Evolutionary conservation across 2,888 invertebrate genomes (phyloP), one percentile per base, ranked within the genome.

Genomic region (Leptothorax acervorum): DNA sequence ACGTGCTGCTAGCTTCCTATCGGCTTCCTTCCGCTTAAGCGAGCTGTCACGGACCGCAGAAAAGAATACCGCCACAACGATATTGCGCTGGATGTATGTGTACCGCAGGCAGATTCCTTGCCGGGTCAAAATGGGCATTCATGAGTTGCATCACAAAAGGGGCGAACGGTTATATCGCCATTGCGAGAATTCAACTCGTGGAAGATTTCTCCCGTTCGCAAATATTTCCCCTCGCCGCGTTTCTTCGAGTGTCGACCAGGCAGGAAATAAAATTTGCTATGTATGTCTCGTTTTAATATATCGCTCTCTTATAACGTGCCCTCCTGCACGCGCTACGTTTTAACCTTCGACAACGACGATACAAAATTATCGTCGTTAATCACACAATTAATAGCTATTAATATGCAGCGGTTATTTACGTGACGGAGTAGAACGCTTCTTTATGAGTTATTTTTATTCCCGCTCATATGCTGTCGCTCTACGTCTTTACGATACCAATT

Each of bases 1-100:
- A 85, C 86, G 85, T 88, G 87, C 83, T 85, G 66, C 78, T 79
- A 83, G 85, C 87, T 85, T 84, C 85, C 87, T 89, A 89, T 89
- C 87, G 85, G 82, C 51, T 86, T 87, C 78, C 86, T 87, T 89
- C 85, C 87, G 87, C n/a, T 88, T 87, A 60, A 79, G 42, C 82
- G 88, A 90, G 71, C 82, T 82, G 86, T 15, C 15, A 11, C n/a
- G 39, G 4, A n/a, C 28, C 51, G 23, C 23, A 55, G 57, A 35
- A 65, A 82, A 75, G 74, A 82, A 82, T 82, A 75, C 35, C 53
- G 15, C 8, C 48, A 23, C 35, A 65, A 74, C 48, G 48, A 53
- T 82, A 82, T 75, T 79, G 48, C 75, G 48, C 63, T 42, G 35
- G 48, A 48, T 79, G 48, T 35, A 28, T 35, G 48, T 68, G 9